Percentiles rank a stretch among this genome's conserved stretches.
These are phyloP conservation scores for Hippocampus mohnikei DNA, from an alignment of 2,113 vertebrate species.

Conservation along the genomic window DNA sequence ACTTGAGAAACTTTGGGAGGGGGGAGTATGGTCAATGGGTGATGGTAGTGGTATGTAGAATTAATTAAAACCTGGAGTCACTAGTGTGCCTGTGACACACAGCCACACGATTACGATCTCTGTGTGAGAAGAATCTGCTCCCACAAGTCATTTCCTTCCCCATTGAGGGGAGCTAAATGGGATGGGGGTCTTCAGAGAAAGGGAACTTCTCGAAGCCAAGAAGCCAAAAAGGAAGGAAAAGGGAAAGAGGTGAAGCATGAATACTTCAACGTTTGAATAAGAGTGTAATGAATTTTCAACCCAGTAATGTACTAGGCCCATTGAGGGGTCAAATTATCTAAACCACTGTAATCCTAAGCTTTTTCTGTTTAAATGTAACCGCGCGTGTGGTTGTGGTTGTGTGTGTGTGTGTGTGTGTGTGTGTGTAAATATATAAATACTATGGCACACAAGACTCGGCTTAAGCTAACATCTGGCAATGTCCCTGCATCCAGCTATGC, in stretches of 20 bases:
- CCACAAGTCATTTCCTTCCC: constrained; percentile 66
- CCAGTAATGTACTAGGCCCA: constrained; percentile 59
- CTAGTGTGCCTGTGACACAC: constrained; percentile 57
- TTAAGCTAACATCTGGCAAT: constrained; percentile 72
- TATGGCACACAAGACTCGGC: constrained; percentile 54
- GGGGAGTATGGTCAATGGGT: constrained; percentile 36
- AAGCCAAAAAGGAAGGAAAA: constrained; percentile 25
- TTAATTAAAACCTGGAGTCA: constrained; percentile 71
- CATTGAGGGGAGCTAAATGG: constrained; percentile 40
- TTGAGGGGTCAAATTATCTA: constrained; percentile 76
- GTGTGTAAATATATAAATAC: constrained; percentile 36
- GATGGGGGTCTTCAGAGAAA: constrained; percentile 45
- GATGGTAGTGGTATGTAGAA: constrained; percentile 41
- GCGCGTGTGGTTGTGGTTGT: constrained; percentile 44
- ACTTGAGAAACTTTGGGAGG: constrained; percentile 42
- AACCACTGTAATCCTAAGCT: constrained; percentile 78
- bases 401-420: constrained; percentile 44
- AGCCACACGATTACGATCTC: constrained; percentile 46
- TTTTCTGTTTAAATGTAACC: constrained; percentile 71
- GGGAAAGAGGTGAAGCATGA: constrained; percentile 46
- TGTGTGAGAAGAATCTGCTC: constrained; percentile 63
- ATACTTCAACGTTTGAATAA: constrained; percentile 59
- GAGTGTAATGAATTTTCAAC: constrained; percentile 72
- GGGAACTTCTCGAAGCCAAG: constrained; percentile 56
- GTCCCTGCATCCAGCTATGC: constrained; percentile 51